Conservation (phyloP, 2,113 vertebrate species). For the Zapus hudsonius region DNA sequence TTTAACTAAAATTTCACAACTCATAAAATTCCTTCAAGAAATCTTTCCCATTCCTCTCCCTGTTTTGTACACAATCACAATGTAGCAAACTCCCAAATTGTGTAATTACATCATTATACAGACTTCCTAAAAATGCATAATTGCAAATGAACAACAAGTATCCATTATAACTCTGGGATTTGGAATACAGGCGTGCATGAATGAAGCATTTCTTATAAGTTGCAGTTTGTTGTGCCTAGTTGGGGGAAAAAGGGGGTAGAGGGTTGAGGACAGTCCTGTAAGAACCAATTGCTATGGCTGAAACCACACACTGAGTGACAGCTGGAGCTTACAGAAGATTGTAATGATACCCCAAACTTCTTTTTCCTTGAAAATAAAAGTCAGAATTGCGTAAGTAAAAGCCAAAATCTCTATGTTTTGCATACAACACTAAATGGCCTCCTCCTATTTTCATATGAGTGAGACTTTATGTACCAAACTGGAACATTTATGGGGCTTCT, state of each 20-base stretch:
- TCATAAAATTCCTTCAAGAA: conserved; percentile 43
- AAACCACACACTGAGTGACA: conserved; percentile 32
- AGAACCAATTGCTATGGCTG: not conserved
- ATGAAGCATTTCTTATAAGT: not conserved
- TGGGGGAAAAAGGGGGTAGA: not conserved
- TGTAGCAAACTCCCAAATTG: conserved; percentile 45
- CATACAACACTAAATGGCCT: not conserved
- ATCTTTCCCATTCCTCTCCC: not conserved
- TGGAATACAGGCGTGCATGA: not conserved
- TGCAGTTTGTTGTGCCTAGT: not conserved
- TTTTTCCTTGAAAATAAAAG: not conserved
- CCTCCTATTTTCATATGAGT: not conserved
- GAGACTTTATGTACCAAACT: not conserved
- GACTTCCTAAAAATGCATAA: conserved; percentile 36
- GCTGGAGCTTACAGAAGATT: not conserved
- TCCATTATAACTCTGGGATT: conserved; percentile 1
- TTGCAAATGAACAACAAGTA: conserved; percentile 19
- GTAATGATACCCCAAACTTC: conserved; percentile 17
- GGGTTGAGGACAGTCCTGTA: not conserved
- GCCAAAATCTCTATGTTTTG: not conserved
- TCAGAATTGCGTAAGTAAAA: not conserved
- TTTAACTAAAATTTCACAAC: conserved; percentile 52
- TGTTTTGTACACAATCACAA: conserved; percentile 46
- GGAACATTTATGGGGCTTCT: not conserved
- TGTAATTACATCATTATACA: conserved; percentile 42